Conservation (phyloP, 35 echinoderm and acorn worm genomes). For the Lytechinus pictus region DNA sequence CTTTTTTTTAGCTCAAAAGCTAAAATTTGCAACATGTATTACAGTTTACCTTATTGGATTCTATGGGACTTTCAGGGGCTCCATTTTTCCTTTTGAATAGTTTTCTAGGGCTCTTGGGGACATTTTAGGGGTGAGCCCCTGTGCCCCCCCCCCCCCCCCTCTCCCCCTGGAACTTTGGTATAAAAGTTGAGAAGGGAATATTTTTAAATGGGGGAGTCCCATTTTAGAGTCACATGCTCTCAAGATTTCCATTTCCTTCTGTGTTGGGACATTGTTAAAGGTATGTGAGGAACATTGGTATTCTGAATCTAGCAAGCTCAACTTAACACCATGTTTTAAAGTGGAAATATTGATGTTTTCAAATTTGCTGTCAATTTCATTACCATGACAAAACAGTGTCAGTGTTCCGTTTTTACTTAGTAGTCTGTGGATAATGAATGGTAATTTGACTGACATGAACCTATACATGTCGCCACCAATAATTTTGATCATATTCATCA, state of each 20-base stretch:
- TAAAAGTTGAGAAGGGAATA: not conserved
- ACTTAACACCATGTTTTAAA: not conserved
- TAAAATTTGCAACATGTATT: no score
- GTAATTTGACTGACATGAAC: no score
- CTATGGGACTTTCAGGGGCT: no score
- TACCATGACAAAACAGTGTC: not conserved
- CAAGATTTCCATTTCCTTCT: not conserved
- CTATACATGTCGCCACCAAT: no score
- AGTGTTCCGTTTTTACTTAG: not conserved
- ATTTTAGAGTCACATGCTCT: not conserved
- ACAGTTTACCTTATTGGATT: no score
- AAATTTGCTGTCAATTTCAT: not conserved
- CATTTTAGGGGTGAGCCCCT: no score
- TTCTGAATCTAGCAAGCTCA: not conserved
- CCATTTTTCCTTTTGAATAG: no score
- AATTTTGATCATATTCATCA: no score
- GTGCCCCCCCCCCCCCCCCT: no score
- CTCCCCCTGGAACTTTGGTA: not conserved
- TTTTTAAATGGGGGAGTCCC: not conserved
- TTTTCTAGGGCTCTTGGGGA: no score
- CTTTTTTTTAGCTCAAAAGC: no score
- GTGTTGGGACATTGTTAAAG: not conserved
- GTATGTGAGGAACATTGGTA: not conserved
- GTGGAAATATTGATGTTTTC: not conserved
- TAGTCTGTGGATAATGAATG: not conserved